Evolutionary conservation across 2,113 vertebrate genomes (phyloP), one percentile per base, ranked within the genome.

Genomic region (Microcebus griseorufus): DNA sequence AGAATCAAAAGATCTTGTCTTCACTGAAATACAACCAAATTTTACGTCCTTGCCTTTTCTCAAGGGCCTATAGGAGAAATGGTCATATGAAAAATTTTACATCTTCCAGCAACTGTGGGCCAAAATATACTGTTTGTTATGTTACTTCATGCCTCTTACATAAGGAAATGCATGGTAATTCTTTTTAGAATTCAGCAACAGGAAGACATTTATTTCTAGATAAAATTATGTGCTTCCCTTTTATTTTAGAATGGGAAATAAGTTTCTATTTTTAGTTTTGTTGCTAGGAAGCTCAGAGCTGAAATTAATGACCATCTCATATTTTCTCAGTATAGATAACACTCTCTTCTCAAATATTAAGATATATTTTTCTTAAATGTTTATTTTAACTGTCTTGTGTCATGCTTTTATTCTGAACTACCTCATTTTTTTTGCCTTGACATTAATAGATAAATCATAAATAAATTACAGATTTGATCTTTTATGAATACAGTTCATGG

Each of bases 151-250:
- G 27, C 16, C 51, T 96, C 85, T 95, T 73, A 89, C 8, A 22
- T 91, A 84, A 82, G 73, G 73, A 97, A 95, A 82, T 87, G n/a
- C 34, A 64, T 93, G 70, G 11, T 48, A 85, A 87, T 88, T 93
- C 62, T 90, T 67, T 65, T 96, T 93, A 94, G 94, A 94, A 93
- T 73, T 90, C 93, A 95, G 48, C 51, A 94, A 94, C 69, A 96
- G 91, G 96, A 97, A 97, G 89, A 65, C 29, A 78, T 75, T 91
- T 95, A 94, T 95, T 97, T 96, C 69, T 87, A 93, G 89, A 92
- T 83, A 88, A 88, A 89, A n/a, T 51, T 92, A 62, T 78, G 53
- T 90, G 32, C 23, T 86, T 97, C 87, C 70, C 64, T 85, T 96
- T 93, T 91, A 55, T 93, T 96, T 97, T 86, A 75, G 86, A 86